Evolutionary conservation across 2,888 invertebrate genomes (phyloP).

Genomic region (Caenorhabditis sinica): DNA sequence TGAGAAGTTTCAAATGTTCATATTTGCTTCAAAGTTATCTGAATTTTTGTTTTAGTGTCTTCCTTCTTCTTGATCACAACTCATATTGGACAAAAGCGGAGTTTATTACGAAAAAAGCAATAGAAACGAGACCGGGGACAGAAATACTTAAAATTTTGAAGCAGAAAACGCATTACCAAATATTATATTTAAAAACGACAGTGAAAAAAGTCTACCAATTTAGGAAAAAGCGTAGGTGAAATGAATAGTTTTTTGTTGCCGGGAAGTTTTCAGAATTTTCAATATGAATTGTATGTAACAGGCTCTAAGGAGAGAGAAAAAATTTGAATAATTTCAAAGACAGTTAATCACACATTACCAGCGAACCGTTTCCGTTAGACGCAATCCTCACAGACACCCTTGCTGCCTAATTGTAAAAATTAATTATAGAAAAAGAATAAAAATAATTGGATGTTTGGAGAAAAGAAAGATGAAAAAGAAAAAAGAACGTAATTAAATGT

Average conservation of each 20-base stretch:
- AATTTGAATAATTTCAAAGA: constrained; percentile 25
- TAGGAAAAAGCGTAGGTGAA: too few species aligned
- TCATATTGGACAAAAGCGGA: too few species aligned
- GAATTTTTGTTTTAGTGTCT: too few species aligned
- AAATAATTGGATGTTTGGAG: background rate
- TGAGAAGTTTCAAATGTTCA: background rate
- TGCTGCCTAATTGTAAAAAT: constrained; percentile 53
- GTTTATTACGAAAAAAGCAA: too few species aligned
- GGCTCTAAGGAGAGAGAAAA: background rate
- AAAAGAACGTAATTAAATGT: background rate
- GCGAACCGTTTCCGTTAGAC: constrained; percentile 56
- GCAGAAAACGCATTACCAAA: too few species aligned
- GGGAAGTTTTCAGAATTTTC: background rate
- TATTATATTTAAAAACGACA: too few species aligned
- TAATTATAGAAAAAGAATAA: constrained; percentile 44
- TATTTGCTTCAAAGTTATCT: too few species aligned
- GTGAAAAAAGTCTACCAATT: too few species aligned
- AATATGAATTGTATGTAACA: background rate
- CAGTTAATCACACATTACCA: constrained; percentile 48
- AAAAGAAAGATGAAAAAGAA: constrained; percentile 2
- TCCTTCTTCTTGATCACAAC: too few species aligned
- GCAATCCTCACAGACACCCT: constrained; percentile 37
- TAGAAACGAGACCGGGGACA: too few species aligned
- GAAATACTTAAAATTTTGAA: too few species aligned
- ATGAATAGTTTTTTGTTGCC: background rate